Conservation (phyloP, 2,113 vertebrate genomes). For the Tragulus kanchil region DNA sequence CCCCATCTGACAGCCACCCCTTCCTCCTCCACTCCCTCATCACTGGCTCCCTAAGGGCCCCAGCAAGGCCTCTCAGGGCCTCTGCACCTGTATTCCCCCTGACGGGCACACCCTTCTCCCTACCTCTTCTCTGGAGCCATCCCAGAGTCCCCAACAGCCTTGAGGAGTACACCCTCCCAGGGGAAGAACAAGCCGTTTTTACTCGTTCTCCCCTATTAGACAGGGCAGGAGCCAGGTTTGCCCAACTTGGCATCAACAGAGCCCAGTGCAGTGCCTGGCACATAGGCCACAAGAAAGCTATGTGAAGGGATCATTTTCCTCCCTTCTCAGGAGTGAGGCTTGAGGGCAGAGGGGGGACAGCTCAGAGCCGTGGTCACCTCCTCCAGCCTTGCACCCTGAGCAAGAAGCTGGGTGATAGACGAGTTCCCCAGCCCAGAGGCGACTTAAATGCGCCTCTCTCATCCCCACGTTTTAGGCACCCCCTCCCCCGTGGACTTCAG, state of each 20-base stretch:
- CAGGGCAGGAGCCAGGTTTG: neutral
- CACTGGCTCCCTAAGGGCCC: neutral
- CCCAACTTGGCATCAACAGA: neutral
- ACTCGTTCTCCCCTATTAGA: neutral
- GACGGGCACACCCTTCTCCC: neutral
- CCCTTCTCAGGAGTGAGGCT: neutral
- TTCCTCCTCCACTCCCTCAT: neutral
- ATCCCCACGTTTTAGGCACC: neutral
- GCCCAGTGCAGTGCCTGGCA: neutral
- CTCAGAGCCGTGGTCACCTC: neutral
- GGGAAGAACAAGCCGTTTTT: neutral
- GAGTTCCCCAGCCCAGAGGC: neutral
- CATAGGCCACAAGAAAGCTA: neutral
- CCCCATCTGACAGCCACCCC: neutral
- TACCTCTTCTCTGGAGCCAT: neutral
- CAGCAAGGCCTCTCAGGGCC: neutral
- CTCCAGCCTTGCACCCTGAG: conserved; percentile 12
- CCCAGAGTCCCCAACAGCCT: conserved; percentile 15
- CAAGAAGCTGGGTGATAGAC: neutral
- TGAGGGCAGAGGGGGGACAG: neutral
- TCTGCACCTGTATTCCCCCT: neutral
- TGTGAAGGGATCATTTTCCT: neutral
- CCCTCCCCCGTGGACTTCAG: conserved; percentile 62
- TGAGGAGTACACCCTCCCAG: neutral
- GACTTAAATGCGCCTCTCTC: neutral